Evolutionary conservation across 1,140 invertebrate species (phyloP), one percentile per base, ranked within the genome.

Genomic region (Drosophila santomea): DNA sequence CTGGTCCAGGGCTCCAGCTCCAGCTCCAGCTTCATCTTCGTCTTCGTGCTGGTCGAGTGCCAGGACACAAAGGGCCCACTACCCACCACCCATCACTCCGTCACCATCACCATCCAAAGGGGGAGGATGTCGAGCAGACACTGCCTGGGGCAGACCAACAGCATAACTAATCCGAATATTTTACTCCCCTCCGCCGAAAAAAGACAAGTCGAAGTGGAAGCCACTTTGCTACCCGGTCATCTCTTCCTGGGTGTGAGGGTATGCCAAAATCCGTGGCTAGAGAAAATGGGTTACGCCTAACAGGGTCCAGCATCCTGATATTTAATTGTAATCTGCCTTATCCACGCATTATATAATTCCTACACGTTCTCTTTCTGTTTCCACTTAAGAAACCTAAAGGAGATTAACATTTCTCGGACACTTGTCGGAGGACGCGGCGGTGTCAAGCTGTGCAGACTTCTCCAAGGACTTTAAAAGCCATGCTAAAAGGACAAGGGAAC

Each of bases 91-190:
- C 75, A 67, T 73, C 57, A 56, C 69, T 66, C 28, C 28, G 7
- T 32, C 28, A 3, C 8, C 28, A 32, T 32, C 28, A 3, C 8
- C 7, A 7, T 8, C n/a, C 8, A 23, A 23, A 43, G n/a, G 43
- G n/a, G 17, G 41, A 55, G 44, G 51, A 74, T 44, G 51, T 15
- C 58, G 25, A n/a, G 59, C 59, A 74, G 59, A 51, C 71, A 74
- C 44, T 39, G 72, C 69, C 41, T n/a, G 58, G 64, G 74, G 62
- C 62, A 54, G 44, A 85, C 77, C 82, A 80, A 86, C 74, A 85
- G 83, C 82, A 85, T 85, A 85, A 85, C 82, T 85, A 85, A 85
- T 85, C 82, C 82, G 83, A 81, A 85, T 85, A 66, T 76, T 76
- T 84, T 73, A 58, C 57, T 45, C 62, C 56, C 28, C 45, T 44